phyloP scores from a whole-genome alignment of 2,797 vertebrate species.

The Neosilurus hyrtlii region DNA sequence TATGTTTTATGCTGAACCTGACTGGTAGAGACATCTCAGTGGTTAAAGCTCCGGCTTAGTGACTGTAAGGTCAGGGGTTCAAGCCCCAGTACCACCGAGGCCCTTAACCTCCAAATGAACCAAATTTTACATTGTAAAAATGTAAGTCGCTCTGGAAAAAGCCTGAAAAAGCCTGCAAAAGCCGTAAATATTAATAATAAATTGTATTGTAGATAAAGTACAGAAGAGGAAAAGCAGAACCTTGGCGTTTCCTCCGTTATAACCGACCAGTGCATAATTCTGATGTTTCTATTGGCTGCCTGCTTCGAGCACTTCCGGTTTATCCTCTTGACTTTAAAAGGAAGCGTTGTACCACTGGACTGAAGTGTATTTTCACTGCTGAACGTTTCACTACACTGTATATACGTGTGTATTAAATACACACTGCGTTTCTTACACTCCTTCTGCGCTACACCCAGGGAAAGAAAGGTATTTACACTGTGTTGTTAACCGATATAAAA shows the following conservation, averaged over 20 bases:
- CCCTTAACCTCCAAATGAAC: too few species aligned
- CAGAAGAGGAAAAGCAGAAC: not conserved
- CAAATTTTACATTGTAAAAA: too few species aligned
- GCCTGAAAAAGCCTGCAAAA: too few species aligned
- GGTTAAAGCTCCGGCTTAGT: too few species aligned
- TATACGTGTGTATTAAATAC: not conserved
- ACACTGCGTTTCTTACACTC: not conserved
- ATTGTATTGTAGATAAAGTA: not conserved
- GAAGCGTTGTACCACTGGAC: slow-evolving; percentile 2
- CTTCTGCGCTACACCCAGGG: slow-evolving; percentile 13
- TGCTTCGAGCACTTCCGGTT: slow-evolving; percentile 15
- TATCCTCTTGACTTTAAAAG: not conserved
- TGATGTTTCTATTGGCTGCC: slow-evolving; percentile 26
- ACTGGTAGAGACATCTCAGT: not conserved
- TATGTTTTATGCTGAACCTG: not conserved
- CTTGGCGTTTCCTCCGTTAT: not conserved
- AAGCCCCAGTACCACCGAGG: too few species aligned
- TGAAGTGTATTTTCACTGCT: not conserved
- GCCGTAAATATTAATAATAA: too few species aligned
- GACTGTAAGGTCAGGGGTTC: too few species aligned
- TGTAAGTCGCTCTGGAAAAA: too few species aligned
- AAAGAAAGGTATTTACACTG: slow-evolving; percentile 25
- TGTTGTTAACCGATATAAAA: slow-evolving; percentile 1
- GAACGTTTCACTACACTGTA: not conserved
- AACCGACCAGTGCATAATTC: not conserved